Evolutionary conservation across 2,888 invertebrate species (phyloP), one percentile per base, ranked within the genome.

Genomic region (Drosophila sordidapex): DNA sequence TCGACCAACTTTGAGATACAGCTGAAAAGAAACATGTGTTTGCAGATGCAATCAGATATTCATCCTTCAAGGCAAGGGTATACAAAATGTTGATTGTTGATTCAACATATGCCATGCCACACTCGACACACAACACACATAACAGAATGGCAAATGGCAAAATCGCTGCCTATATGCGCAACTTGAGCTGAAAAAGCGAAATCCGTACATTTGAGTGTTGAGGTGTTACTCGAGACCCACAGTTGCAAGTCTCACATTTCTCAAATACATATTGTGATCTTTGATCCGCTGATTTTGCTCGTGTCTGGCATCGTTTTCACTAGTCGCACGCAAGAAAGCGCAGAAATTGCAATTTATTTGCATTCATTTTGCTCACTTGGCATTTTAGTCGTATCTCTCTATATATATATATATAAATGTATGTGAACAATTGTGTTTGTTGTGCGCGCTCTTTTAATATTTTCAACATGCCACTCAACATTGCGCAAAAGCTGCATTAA

Each of bases 401-500:
- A 29, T 13, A n/a, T 5, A 15, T 36, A 49, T 49, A 27, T 31
- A n/a, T 58, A 35, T 49, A 27, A 25, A 40, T 48, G 52, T 38
- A 5, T 31, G 29, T 62, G 54, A 48, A 74, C 66, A 57, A 58
- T 54, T 59, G 75, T 68, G 40, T 53, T 73, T 68, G 60, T 65
- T 63, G 60, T 33, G 64, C 56, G 57, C 73, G 60, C 65, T 73
- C 70, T 69, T 74, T 81, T 78, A 70, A 77, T 81, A 79, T 73
- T 74, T 85, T 68, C 72, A 83, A 73, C 76, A 70, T 67, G 76
- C 87, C 63, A 53, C 60, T 74, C 66, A 69, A 71, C 46, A 75
- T 85, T 89, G 85, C 88, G 90, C 82, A 87, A 89, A 89, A 68
- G 54, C 66, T 72, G 85, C 88, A 87, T 85, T 79, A 72, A 87